Base-by-base conservation (phyloP, 2,797 vertebrate species). In the Anguilla megastoma region DNA sequence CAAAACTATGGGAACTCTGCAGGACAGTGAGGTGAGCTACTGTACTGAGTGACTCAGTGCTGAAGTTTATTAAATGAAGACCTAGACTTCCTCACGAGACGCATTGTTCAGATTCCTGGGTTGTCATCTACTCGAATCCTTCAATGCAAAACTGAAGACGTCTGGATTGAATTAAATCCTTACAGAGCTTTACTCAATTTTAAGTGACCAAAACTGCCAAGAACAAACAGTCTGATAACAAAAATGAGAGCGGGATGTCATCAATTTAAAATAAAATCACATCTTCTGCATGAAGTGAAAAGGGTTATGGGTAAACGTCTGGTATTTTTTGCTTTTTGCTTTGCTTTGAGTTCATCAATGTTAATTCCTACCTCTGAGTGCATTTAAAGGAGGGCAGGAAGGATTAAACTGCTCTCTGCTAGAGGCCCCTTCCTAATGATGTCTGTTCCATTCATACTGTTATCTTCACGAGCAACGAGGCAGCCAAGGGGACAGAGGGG, bases 1-100 rank as follows among this genome's bases (percentile, higher is more conserved):
- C 82, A 86, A 79, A 52, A n/a, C 30, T 33, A 90, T 86, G 82
- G 89, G 87, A 84, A 89, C 88, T 84, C 48, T 33, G 90, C 85
- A 76, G 88, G 88, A 84, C 48, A 50, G 66, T 90, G 90, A 50
- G 79, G 9, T 6, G 41, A 82, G 79, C 9, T 24, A 48, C 41
- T n/a, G 79, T n/a, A 24, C 79, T n/a, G 21, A 4, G 41, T 50
- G 21, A 50, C 41, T 82, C 18, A 48, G 21, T 2, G 8, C 10
- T 14, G 21, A 50, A 21, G 21, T 3, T 48, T n/a, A 82, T 48
- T 50, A 50, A 45, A 48, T 50, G 21, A 82, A 50, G 41, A 45
- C 18, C 79, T 3, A 50, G 18, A 8, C 79, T 82, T 45, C 8
- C 24, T n/a, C 2, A 48, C n/a, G 41, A 82, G 79, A 24, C 41